Evolutionary conservation across 2,113 vertebrate species (phyloP), one percentile per base, ranked within the genome.

Genomic region (Reinhardtius hippoglossoides): DNA sequence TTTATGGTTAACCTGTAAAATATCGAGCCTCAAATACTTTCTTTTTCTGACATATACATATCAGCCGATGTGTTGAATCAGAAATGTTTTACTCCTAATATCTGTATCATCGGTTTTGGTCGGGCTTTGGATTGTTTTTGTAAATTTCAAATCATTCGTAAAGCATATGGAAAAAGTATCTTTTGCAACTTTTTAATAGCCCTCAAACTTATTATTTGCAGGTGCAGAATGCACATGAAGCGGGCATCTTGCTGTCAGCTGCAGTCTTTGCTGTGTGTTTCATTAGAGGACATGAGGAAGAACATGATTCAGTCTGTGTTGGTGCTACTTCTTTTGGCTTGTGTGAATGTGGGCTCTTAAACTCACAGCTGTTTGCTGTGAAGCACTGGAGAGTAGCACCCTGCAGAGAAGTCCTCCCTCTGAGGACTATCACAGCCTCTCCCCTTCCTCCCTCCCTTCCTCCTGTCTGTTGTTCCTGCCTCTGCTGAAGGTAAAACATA

Each of bases 311-410:
- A 23, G 46, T 67, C 63, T 80, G 58, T 60, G 68, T 64, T 59
- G 42, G 67, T 67, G 61, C 72, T 23, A 18, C 37, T 18, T 55
- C 57, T 69, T 69, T 48, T 62, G 56, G 27, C 67, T 69, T 5
- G n/a, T 68, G 68, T 76, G 63, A 74, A 14, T 48, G 54, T 24
- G 12, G 27, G 55, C 35, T 27, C 63, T 85, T 68, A 57, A 70
- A 67, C 9, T 23, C 23, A 37, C 80, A 75, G 71, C 72, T 87
- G 78, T 73, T 85, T 78, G 62, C 67, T 48, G 70, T 58, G 74
- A 59, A 65, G 66, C 74, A 46, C 24, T 15, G 20, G 57, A 35
- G 71, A 79, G 62, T 10, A 42, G 71, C 13, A 3, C 40, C 76
- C 73, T 69, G 75, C 62, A 37, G 80, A 84, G 67, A 71, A 42